Evolutionary conservation across 2,888 invertebrate species (phyloP), one percentile per base, ranked within the genome.

Genomic region (Lottia gigantea): DNA sequence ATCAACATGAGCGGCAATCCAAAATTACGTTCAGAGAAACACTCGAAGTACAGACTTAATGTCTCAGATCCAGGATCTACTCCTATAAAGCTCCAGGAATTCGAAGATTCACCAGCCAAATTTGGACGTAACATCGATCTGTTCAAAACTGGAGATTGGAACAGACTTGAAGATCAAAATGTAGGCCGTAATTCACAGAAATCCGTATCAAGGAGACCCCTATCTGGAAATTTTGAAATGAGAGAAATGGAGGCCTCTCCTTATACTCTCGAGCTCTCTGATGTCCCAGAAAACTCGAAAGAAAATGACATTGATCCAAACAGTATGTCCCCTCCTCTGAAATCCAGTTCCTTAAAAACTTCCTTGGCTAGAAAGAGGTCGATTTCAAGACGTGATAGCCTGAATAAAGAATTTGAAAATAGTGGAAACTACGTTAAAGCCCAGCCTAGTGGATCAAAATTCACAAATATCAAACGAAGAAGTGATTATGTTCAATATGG

Each of bases 91-190:
- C 64, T 78, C 12, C 62, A 75, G 31, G 66, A 70, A 23, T 70
- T 73, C 25, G 70, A 70, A 4, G 64, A 76, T 40, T 80, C 80
- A 15, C 80, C 79, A 16, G 66, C 68, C 6, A 70, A 73, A 64
- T 70, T 76, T 67, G 78, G 78, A 16, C 67, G 75, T 49, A 77
- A 63, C 70, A 70, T 75, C 16, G 78, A 79, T 62, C 63, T 75
- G 19, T 78, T 80, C 66, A 68, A 76, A 62, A 64, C 71, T 46
- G 70, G 74, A n/a, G 66, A 62, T 26, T 76, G 77, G 79, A 63
- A 74, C 12, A 74, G 75, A 71, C 61, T 76, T 15, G 78, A 78
- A 47, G 73, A 73, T 62, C n/a, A 47, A 66, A 26, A 45, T 15
- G 25, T 19, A 15, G 45, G 11, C n/a, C 46, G 25, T 26, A 40